Percentiles rank a stretch among this genome's conserved stretches.
phyloP scores from a whole-genome alignment of 2,888 invertebrate genomes.

The Hermaeophaga mercurialis region DNA sequence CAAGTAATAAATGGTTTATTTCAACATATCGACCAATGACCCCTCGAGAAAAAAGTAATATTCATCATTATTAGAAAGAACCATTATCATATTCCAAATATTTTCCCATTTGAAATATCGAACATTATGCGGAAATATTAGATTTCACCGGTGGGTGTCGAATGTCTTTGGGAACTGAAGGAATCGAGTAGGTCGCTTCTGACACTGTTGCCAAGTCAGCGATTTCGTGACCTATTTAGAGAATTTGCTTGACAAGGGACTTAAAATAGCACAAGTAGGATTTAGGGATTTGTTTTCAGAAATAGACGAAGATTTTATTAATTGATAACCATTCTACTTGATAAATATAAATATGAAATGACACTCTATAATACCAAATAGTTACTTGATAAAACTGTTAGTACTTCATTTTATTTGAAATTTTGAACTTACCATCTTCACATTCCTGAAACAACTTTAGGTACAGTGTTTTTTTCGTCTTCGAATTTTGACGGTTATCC shows the following conservation, averaged over 20 bases:
- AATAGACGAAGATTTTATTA: too few relatives aligned
- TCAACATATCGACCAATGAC: conserved; percentile 13
- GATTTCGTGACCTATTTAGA: conserved; percentile 8
- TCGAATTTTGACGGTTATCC: conserved; percentile 39
- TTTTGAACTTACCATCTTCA: conserved; percentile 39
- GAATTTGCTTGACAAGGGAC: not conserved
- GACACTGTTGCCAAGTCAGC: conserved; percentile 18
- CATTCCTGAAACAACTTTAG: conserved; percentile 40
- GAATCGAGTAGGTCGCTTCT: conserved; percentile 15
- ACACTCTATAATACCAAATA: too few relatives aligned
- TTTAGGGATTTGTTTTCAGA: too few relatives aligned
- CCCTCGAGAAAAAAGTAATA: conserved; percentile 5
- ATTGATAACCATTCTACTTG: too few relatives aligned
- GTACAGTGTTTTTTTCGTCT: conserved; percentile 35
- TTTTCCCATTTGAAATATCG: conserved; percentile 30
- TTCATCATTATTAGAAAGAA: conserved; percentile 14
- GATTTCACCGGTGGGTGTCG: conserved; percentile 30
- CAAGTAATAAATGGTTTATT: not conserved
- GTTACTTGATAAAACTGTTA: too few relatives aligned
- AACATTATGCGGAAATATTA: conserved; percentile 35
- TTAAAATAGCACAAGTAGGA: too few relatives aligned
- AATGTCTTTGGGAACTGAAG: conserved; percentile 33
- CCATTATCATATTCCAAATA: conserved; percentile 25
- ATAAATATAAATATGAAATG: too few relatives aligned
- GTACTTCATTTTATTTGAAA: too few relatives aligned